A percentile compares a stretch with the other conserved stretches of the same genome.
phyloP scores from a whole-genome alignment of 2,888 invertebrate species.

The Drosophila mimetica region DNA sequence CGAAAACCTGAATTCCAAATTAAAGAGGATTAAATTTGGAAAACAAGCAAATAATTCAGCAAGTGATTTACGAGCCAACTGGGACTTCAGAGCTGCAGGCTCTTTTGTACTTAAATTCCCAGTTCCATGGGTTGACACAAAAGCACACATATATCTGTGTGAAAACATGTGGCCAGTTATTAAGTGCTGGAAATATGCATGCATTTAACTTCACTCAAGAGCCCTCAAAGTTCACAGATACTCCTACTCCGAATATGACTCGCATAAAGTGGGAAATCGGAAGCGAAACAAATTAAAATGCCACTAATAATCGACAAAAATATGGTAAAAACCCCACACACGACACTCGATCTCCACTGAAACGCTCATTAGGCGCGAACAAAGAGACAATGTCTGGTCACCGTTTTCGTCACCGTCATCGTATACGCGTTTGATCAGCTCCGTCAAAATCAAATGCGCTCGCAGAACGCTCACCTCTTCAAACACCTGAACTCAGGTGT shows the following conservation, averaged over 20 bases:
- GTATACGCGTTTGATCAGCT: conserved; percentile 37
- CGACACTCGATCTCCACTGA: conserved; percentile 50
- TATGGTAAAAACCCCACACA: conserved; percentile 36
- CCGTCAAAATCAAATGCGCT: conserved; percentile 24
- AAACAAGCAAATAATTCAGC: background rate
- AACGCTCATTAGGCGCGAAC: conserved; percentile 67
- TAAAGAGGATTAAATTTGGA: conserved; percentile 32
- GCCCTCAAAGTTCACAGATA: conserved; percentile 29
- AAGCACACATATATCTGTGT: background rate
- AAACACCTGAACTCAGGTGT: conserved; percentile 46
- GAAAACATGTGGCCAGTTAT: conserved; percentile 20
- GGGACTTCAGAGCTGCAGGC: conserved; percentile 24
- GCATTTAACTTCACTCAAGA: conserved; percentile 17
- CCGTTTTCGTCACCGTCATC: conserved; percentile 19
- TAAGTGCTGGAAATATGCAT: conserved; percentile 45
- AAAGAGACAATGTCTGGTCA: conserved; percentile 54
- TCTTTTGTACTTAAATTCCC: conserved; percentile 21
- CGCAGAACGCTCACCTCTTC: conserved; percentile 46
- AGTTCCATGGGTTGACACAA: background rate
- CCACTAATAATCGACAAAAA: conserved; percentile 33
- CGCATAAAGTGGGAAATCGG: conserved; percentile 62
- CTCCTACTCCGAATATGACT: conserved; percentile 63
- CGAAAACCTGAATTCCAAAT: conserved; percentile 33
- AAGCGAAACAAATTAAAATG: conserved; percentile 70
- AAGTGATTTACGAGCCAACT: conserved; percentile 44